Percentiles rank a stretch among this genome's conserved stretches.
Conservation (phyloP, 2,888 invertebrate species). For the Watsonalla cultraria region DNA sequence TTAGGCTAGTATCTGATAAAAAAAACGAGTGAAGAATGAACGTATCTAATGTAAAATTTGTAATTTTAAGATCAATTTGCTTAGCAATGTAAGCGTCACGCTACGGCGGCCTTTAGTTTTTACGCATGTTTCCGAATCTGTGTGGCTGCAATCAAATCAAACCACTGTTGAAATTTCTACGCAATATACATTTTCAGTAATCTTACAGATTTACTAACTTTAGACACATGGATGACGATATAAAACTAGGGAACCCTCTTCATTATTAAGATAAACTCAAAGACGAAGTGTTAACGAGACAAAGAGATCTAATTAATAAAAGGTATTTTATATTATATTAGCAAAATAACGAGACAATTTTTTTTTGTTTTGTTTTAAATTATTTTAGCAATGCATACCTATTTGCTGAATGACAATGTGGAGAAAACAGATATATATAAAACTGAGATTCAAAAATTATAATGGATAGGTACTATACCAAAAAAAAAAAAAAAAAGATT, state of each 20-base stretch:
- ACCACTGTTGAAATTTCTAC: background rate
- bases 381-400: too few species aligned
- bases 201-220: too few species aligned
- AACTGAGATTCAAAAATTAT: too few species aligned
- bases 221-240: background rate
- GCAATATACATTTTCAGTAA: too few species aligned
- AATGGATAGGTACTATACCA: too few species aligned
- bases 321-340: too few species aligned
- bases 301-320: background rate
- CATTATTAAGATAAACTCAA: background rate
- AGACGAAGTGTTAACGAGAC: background rate
- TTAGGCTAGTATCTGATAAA: too few species aligned
- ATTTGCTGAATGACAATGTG: too few species aligned
- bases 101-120: background rate
- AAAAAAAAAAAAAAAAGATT: too few species aligned
- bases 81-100: background rate
- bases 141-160: background rate
- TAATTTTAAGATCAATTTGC: background rate
- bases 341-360: background rate
- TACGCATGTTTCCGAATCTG: background rate
- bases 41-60: too few species aligned
- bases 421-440: too few species aligned
- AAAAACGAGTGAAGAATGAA: too few species aligned
- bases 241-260: background rate
- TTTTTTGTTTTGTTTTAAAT: background rate